Evolutionary conservation across 2,113 vertebrate species (phyloP).

Genomic region (Aleadryas rufinucha): DNA sequence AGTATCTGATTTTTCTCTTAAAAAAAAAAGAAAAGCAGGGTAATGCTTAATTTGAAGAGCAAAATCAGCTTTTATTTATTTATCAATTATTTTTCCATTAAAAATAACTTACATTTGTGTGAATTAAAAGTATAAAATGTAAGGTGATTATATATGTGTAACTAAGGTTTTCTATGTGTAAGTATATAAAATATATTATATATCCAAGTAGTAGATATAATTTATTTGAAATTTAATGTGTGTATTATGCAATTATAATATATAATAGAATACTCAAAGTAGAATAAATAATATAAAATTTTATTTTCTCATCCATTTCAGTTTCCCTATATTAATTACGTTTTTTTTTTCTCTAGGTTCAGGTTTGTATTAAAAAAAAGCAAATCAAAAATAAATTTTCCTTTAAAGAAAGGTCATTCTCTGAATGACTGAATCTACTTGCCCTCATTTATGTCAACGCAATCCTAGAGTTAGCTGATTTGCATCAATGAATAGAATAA

Average conservation of each 20-base stretch:
- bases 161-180: not conserved
- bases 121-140: not conserved
- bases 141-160: not conserved
- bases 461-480: not conserved
- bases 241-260: not conserved
- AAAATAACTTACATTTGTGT: not conserved
- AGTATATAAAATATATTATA: not conserved
- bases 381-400: not conserved
- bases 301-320: not conserved
- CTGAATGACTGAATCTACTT: not conserved
- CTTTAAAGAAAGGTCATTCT: not conserved
- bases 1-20: not conserved
- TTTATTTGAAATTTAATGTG: not conserved
- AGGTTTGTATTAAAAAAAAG: not conserved
- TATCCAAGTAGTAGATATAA: not conserved
- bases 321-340: not conserved
- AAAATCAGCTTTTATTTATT: not conserved
- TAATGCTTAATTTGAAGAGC: not conserved
- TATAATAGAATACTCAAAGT: not conserved
- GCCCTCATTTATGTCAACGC: not conserved
- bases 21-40: rapidly evolving
- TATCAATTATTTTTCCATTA: not conserved
- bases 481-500: constrained; percentile 27
- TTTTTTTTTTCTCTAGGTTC: not conserved
- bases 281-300: not conserved